Percentiles rank a stretch among this genome's conserved stretches.
phyloP scores from a whole-genome alignment of 92 coral and sea anemone genomes.

The Plumapathes pennacea region DNA sequence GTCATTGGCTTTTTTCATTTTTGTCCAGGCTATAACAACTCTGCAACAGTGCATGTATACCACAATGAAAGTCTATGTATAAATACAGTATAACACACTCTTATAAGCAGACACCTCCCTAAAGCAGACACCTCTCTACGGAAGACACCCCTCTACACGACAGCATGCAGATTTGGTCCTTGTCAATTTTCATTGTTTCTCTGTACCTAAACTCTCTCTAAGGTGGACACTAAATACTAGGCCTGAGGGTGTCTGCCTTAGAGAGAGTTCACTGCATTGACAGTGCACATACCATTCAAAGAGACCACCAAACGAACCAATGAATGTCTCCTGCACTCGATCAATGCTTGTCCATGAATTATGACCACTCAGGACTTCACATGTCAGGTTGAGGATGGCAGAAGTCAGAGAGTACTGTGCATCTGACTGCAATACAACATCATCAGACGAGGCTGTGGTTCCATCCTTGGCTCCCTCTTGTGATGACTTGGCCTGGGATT shows the following conservation, averaged over 20 bases:
- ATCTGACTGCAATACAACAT: constrained; percentile 29
- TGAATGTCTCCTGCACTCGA: constrained; percentile 76
- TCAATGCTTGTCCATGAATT: constrained; percentile 86
- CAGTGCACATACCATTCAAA: constrained; percentile 77
- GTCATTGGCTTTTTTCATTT: too few relatives aligned
- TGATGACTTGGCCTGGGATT: constrained; percentile 31
- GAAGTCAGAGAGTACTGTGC: constrained; percentile 76
- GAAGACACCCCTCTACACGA: too few relatives aligned
- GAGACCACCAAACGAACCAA: constrained; percentile 73
- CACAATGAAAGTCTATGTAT: too few relatives aligned
- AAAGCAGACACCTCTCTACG: too few relatives aligned
- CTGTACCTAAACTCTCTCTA: not conserved
- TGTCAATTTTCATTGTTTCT: not conserved
- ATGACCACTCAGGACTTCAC: constrained; percentile 76
- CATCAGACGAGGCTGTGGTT: constrained; percentile 6
- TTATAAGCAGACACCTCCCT: too few relatives aligned
- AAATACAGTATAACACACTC: too few relatives aligned
- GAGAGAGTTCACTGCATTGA: too few relatives aligned
- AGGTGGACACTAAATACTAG: not conserved
- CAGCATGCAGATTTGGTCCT: too few relatives aligned
- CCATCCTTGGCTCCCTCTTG: constrained; percentile 38
- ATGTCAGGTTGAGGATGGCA: constrained; percentile 61
- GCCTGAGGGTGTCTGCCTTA: too few relatives aligned
- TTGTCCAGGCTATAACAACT: too few relatives aligned
- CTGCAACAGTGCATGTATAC: too few relatives aligned